Evolutionary conservation across 2,113 vertebrate species (phyloP).

Genomic region (Oncorhynchus keta): DNA sequence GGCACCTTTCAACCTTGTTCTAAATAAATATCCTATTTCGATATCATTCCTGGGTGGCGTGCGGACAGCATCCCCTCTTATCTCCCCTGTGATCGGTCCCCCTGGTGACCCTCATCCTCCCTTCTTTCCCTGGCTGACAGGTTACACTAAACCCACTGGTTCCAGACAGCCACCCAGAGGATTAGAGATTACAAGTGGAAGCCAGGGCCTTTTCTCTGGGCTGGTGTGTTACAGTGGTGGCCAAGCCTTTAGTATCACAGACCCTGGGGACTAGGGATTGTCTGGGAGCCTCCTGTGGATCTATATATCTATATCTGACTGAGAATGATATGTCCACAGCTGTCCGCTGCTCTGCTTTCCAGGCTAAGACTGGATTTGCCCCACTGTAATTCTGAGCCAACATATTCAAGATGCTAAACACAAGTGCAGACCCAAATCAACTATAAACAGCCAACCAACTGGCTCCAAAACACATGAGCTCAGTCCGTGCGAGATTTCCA

Average conservation of each 20-base stretch:
- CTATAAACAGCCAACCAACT: not conserved
- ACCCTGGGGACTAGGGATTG: not conserved
- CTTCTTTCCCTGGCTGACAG: conserved; percentile 5
- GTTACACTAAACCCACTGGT: conserved; percentile 4
- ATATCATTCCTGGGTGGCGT: too few relatives aligned
- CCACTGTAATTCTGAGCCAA: not conserved
- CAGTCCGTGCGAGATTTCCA: not conserved
- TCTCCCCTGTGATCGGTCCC: not conserved
- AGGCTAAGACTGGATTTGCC: conserved; percentile 9
- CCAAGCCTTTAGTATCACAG: not conserved
- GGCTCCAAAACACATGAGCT: not conserved
- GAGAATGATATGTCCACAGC: not conserved
- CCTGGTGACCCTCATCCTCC: not conserved
- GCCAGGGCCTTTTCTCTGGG: not conserved
- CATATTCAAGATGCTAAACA: not conserved
- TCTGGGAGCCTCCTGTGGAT: not conserved
- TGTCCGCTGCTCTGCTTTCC: conserved; percentile 12
- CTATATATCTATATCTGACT: too few relatives aligned
- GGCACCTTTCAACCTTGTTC: too few relatives aligned
- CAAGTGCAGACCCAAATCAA: not conserved
- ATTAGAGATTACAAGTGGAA: conserved; percentile 1
- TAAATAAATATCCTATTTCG: too few relatives aligned
- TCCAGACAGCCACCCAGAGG: conserved; percentile 15
- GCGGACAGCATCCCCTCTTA: too few relatives aligned
- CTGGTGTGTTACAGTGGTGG: not conserved